phyloP scores from a whole-genome alignment of 2,888 invertebrate genomes.

The Eretmocerus hayati region DNA sequence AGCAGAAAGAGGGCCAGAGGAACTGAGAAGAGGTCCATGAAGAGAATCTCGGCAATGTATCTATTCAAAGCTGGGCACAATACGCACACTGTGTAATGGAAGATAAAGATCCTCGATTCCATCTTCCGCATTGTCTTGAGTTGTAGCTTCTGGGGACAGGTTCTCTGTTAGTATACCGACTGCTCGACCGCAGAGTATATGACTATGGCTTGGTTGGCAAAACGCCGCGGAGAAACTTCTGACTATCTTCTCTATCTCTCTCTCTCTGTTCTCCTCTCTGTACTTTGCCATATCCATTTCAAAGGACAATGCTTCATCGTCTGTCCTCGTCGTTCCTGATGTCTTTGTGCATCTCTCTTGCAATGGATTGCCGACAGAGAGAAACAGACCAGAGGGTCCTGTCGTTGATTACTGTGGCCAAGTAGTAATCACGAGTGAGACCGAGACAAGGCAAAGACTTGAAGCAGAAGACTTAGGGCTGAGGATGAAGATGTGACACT shows the following conservation, averaged over 20 bases:
- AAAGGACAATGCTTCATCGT: conserved; percentile 28
- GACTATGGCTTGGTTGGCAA: not conserved
- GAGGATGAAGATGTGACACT: no score
- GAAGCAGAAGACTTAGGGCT: not conserved
- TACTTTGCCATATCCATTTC: conserved; percentile 25
- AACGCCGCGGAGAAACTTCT: conserved; percentile 18
- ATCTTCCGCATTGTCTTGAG: conserved; percentile 28
- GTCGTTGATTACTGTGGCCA: conserved; percentile 35
- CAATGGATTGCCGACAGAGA: conserved; percentile 33
- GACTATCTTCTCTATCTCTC: conserved; percentile 17
- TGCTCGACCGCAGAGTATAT: not conserved
- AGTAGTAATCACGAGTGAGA: conserved; percentile 6
- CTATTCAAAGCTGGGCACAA: conserved; percentile 24
- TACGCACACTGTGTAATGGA: conserved; percentile 4
- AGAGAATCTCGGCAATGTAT: no score
- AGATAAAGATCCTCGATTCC: conserved; percentile 28
- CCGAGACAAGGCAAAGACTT: conserved; percentile 3
- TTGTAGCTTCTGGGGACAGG: conserved; percentile 25
- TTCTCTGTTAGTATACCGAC: not conserved
- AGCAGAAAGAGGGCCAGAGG: no score
- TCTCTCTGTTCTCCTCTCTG: conserved; percentile 16
- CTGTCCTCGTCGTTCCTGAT: conserved; percentile 25
- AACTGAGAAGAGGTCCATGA: no score
- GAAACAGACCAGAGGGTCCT: conserved; percentile 22
- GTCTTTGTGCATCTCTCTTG: conserved; percentile 35